A percentile compares a stretch with the other conserved stretches of the same genome.
Evolutionary conservation across 2,797 vertebrate genomes (phyloP).

Genomic region (Gymnoscopelus braueri): DNA sequence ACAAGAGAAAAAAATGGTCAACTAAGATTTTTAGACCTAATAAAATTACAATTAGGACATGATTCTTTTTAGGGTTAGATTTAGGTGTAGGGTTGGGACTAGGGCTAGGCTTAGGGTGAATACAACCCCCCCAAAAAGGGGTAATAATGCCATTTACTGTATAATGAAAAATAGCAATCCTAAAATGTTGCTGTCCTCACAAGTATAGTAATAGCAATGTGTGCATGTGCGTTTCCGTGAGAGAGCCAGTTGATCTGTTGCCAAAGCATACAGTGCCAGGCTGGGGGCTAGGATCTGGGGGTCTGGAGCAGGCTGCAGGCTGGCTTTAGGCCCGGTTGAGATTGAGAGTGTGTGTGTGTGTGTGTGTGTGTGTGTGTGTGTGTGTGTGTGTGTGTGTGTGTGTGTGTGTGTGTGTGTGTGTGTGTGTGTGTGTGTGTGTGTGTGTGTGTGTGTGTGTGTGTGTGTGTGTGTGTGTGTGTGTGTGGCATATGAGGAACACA

Average conservation of each 20-base stretch:
- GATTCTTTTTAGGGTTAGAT: too few relatives aligned
- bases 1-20: too few relatives aligned
- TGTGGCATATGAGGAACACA: background rate
- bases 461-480: background rate
- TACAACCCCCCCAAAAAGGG: too few relatives aligned
- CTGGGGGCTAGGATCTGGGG: conserved; percentile 11
- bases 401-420: background rate
- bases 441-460: background rate
- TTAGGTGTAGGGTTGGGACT: too few relatives aligned
- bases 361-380: conserved; percentile 27
- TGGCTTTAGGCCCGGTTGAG: conserved; percentile 23
- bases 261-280: conserved; percentile 62
- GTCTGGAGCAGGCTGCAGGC: conserved; percentile 22
- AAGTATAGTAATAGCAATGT: too few relatives aligned
- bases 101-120: too few relatives aligned
- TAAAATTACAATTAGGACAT: too few relatives aligned
- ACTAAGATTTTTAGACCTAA: too few relatives aligned
- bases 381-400: too few relatives aligned
- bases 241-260: conserved; percentile 55
- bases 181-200: too few relatives aligned
- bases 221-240: background rate
- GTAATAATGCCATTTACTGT: too few relatives aligned
- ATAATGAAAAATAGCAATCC: too few relatives aligned
- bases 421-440: background rate
- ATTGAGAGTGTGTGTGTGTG: conserved; percentile 10